Percentiles rank a stretch among this genome's conserved stretches.
phyloP scores from a whole-genome alignment of 2,797 vertebrate genomes.

The Acanthornis magna region DNA sequence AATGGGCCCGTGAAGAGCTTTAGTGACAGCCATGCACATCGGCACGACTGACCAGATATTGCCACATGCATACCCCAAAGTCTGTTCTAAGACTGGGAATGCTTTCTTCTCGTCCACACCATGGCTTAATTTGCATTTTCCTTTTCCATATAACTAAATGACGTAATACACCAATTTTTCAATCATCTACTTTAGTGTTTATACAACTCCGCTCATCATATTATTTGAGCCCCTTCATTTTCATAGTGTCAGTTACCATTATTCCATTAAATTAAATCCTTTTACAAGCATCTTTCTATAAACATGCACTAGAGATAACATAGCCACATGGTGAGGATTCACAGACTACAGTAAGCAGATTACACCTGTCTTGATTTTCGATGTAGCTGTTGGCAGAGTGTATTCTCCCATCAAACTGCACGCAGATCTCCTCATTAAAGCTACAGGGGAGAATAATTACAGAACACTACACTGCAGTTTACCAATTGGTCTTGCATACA shows the following conservation, averaged over 20 bases:
- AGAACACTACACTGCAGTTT: conserved; percentile 56
- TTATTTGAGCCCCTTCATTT: conserved; percentile 50
- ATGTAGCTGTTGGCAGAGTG: conserved; percentile 46
- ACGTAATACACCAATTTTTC: neutral
- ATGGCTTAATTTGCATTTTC: neutral
- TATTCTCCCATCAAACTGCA: conserved; percentile 62
- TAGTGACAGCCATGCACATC: neutral
- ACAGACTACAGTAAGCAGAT: conserved; percentile 65
- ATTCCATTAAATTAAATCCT: conserved; percentile 72
- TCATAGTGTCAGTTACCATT: conserved; percentile 64
- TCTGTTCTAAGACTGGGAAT: neutral
- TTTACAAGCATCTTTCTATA: conserved; percentile 62
- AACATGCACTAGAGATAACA: conserved; percentile 63
- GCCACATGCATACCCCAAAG: accelerated
- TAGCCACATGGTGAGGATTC: conserved; percentile 65
- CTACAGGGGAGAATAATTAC: conserved; percentile 71
- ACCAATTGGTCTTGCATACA: conserved; percentile 65
- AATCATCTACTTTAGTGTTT: conserved; percentile 10
- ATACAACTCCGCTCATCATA: neutral
- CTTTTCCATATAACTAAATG: neutral
- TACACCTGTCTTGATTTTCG: conserved; percentile 66
- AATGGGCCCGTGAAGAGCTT: neutral
- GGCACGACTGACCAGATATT: neutral
- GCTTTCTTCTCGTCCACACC: neutral
- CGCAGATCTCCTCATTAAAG: conserved; percentile 63